Evolutionary conservation across 2,797 vertebrate genomes (phyloP).

Genomic region (Poecilia picta): DNA sequence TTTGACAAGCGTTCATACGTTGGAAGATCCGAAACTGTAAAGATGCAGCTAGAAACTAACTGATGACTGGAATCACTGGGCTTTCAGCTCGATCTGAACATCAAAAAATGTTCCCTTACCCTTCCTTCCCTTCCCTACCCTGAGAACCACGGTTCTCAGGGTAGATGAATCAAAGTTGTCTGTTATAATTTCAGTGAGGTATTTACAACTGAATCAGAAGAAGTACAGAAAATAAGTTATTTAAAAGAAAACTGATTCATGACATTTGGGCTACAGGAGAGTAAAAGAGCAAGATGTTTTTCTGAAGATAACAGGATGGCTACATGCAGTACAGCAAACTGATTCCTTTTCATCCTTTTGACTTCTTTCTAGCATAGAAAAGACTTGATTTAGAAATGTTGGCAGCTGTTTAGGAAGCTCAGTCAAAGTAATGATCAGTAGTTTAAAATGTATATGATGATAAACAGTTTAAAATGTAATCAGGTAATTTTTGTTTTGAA

Average conservation of each 20-base stretch:
- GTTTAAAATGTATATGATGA: not conserved
- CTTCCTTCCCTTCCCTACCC: no score
- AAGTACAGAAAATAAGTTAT: not conserved
- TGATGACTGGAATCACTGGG: not conserved
- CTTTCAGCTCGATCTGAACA: not conserved
- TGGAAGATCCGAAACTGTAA: not conserved
- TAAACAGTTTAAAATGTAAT: not conserved
- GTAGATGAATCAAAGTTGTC: not conserved
- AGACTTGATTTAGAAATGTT: not conserved
- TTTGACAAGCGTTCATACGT: not conserved
- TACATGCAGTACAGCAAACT: not conserved
- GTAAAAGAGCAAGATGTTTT: not conserved
- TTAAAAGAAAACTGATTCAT: not conserved
- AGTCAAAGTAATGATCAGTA: not conserved
- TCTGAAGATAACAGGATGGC: not conserved
- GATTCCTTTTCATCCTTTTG: not conserved
- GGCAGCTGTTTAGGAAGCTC: not conserved
- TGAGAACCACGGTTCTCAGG: no score
- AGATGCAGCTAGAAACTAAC: not conserved
- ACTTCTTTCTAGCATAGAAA: not conserved
- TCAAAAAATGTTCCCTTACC: not conserved
- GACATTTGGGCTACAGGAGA: not conserved
- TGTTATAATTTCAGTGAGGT: not conserved
- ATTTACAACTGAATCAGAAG: not conserved
- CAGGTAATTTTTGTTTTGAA: not conserved